Evolutionary conservation across 1,140 invertebrate genomes (phyloP).

Genomic region (Drosophila rhopaloa): DNA sequence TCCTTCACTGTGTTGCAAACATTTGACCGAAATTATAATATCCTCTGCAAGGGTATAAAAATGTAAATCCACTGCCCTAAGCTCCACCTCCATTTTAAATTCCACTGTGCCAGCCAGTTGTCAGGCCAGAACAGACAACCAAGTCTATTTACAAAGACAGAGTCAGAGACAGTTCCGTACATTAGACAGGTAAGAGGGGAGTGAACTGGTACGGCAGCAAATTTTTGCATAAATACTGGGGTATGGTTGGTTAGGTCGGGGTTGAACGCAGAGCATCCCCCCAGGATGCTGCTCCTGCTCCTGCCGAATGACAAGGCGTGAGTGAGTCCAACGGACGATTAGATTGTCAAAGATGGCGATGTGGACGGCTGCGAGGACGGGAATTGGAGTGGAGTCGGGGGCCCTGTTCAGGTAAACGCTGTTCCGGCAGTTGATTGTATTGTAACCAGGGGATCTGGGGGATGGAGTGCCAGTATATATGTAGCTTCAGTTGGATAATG

Average conservation of each 20-base stretch:
- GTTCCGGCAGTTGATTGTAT: conserved; percentile 65
- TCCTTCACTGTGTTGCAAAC: too few relatives aligned
- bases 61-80: too few relatives aligned
- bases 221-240: conserved; percentile 71
- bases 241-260: conserved; percentile 55
- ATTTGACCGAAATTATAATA: too few relatives aligned
- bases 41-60: too few relatives aligned
- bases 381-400: background rate
- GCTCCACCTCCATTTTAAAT: too few relatives aligned
- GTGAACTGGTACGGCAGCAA: conserved; percentile 24
- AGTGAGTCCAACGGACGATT: conserved; percentile 52
- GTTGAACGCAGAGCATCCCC: conserved; percentile 7
- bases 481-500: conserved; percentile 60
- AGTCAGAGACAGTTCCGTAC: conserved; percentile 9
- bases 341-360: conserved; percentile 49
- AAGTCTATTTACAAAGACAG: conserved; percentile 62
- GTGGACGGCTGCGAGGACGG: background rate
- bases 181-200: conserved; percentile 8
- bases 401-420: conserved; percentile 34
- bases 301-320: conserved; percentile 26
- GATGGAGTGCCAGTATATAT: conserved; percentile 12
- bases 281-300: conserved; percentile 51
- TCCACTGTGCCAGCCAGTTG: conserved; percentile 19
- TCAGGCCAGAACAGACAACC: conserved; percentile 36
- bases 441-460: conserved; percentile 30